A percentile compares a stretch with the other conserved stretches of the same genome.
Evolutionary conservation across 2,797 vertebrate species (phyloP).

Genomic region (Allobates femoralis): DNA sequence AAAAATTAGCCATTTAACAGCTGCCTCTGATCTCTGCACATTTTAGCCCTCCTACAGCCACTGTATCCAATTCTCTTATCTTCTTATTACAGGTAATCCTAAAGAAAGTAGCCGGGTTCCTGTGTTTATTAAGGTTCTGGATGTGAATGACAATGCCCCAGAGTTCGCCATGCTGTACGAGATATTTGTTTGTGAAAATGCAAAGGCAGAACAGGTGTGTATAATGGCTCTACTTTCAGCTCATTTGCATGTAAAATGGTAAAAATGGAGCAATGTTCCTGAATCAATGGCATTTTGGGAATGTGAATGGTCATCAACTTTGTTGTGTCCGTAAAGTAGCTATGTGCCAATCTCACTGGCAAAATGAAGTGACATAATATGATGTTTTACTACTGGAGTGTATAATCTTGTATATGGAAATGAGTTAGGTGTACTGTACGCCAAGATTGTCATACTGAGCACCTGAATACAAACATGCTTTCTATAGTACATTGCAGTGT

Average conservation of each 20-base stretch:
- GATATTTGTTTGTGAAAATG: conserved; percentile 93
- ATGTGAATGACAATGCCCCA: conserved; percentile 94
- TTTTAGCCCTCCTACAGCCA: conserved; percentile 23
- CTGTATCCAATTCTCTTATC: conserved; percentile 61
- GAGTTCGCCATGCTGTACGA: conserved; percentile 90
- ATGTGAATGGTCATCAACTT: neutral
- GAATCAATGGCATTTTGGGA: neutral
- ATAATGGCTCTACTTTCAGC: conserved; percentile 40
- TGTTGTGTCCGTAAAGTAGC: conserved; percentile 4
- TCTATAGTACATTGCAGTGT: neutral
- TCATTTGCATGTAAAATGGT: conserved; percentile 49
- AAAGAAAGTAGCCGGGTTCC: conserved; percentile 86
- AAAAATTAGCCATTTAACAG: conserved; percentile 39
- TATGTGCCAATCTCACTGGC: neutral
- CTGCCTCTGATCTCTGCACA: conserved; percentile 40
- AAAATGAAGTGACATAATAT: neutral
- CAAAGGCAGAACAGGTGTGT: conserved; percentile 91
- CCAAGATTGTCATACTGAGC: neutral
- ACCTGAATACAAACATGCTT: neutral
- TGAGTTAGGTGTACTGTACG: neutral
- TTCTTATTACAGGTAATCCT: conserved; percentile 83
- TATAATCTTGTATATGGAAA: neutral
- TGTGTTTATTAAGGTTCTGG: conserved; percentile 88
- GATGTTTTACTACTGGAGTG: neutral
- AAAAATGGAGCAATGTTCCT: conserved; percentile 18